A percentile compares a stretch with the other conserved stretches of the same genome.
Conservation (phyloP, 2,797 vertebrate species). For the Sebastes hubbsi region DNA sequence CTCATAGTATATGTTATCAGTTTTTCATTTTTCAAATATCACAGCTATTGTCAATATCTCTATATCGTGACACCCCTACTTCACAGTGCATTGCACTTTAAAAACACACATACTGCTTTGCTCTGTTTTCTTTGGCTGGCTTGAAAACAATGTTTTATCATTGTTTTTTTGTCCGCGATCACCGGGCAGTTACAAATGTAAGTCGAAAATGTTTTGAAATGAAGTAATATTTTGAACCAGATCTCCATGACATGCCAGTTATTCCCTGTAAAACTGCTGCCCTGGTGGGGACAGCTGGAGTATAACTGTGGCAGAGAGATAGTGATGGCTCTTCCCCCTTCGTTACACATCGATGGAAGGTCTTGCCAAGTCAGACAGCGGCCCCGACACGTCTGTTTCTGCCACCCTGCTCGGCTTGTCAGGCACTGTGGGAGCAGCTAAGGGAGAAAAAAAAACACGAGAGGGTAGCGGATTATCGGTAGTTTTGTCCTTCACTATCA, state of each 20-base stretch:
- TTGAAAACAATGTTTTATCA: not conserved
- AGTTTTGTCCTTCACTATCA: slow-evolving; percentile 40
- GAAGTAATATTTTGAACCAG: slow-evolving; percentile 15
- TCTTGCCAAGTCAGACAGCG: slow-evolving; percentile 22
- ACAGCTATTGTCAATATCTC: not conserved
- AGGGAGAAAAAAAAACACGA: not conserved
- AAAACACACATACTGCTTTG: not conserved
- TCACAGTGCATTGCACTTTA: not conserved
- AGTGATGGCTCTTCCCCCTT: slow-evolving; percentile 7
- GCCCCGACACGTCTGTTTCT: slow-evolving; percentile 4
- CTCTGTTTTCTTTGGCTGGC: not conserved
- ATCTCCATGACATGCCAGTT: slow-evolving; percentile 13
- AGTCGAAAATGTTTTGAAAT: not conserved
- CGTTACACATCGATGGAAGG: slow-evolving; percentile 21
- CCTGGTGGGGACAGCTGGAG: slow-evolving; percentile 3
- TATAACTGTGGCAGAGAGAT: slow-evolving; percentile 35
- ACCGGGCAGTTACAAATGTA: not conserved
- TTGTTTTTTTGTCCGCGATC: not conserved
- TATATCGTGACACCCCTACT: not conserved
- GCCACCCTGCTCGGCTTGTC: slow-evolving; percentile 11
- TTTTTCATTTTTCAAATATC: not conserved
- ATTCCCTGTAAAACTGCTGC: not conserved
- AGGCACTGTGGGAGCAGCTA: not conserved
- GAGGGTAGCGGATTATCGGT: slow-evolving; percentile 20
- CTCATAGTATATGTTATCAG: too few species aligned